A percentile compares a stretch with the other conserved stretches of the same genome.
Evolutionary conservation across 2,797 vertebrate genomes (phyloP).

Genomic region (Syngnathus acus): DNA sequence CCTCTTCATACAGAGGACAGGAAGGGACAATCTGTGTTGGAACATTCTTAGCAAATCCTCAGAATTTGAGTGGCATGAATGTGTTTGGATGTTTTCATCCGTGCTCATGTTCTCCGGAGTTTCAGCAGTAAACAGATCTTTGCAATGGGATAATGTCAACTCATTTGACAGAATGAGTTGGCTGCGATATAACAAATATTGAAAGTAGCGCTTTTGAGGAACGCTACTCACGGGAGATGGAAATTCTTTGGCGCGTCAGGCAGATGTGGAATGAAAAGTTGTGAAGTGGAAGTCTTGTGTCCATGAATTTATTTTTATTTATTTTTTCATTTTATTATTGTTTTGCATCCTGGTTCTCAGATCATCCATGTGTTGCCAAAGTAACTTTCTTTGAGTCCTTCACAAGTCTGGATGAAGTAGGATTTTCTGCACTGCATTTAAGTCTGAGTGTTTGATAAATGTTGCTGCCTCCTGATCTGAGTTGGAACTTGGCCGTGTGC

Average conservation of each 20-base stretch:
- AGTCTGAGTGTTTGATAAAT: slow-evolving; percentile 48
- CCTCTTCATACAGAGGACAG: slow-evolving; percentile 45
- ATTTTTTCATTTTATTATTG: neutral
- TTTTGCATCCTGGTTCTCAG: too few species aligned
- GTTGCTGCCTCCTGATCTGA: slow-evolving; percentile 48
- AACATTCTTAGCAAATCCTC: slow-evolving; percentile 1
- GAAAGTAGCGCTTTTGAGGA: neutral
- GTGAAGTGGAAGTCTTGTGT: too few species aligned
- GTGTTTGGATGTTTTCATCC: slow-evolving; percentile 8
- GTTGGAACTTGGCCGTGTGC: slow-evolving; percentile 52
- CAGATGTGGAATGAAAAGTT: too few species aligned
- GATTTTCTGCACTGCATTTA: slow-evolving; percentile 35
- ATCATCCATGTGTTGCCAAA: neutral
- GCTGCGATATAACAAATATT: neutral
- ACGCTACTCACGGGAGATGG: neutral
- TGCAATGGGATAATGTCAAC: slow-evolving; percentile 25
- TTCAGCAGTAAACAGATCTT: slow-evolving; percentile 35
- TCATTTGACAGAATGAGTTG: slow-evolving; percentile 8
- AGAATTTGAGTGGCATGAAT: slow-evolving; percentile 9
- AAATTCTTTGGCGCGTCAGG: neutral
- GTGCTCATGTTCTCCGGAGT: slow-evolving; percentile 29
- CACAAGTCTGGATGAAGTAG: slow-evolving; percentile 35
- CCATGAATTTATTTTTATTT: too few species aligned
- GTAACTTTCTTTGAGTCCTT: slow-evolving; percentile 14
- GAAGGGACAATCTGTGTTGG: slow-evolving; percentile 45